Evolutionary conservation across 2,888 invertebrate genomes (phyloP), one percentile per base, ranked within the genome.

Genomic region (Hedychridium roseum): DNA sequence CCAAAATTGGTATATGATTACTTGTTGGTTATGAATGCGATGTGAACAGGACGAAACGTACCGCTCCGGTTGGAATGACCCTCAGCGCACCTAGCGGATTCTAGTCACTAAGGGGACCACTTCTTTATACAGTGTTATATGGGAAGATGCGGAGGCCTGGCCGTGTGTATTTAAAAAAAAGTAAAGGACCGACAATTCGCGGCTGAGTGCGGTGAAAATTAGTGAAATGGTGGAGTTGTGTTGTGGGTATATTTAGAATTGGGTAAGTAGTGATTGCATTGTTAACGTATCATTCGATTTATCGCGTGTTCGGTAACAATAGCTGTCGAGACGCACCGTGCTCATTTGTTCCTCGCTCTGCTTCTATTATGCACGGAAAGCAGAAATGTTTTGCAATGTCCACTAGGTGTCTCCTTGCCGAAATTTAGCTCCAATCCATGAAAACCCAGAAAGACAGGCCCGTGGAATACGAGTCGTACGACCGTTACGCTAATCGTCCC

Each of bases 181-280:
- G 60, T 55, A 50, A 54, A 55, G 60, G 50, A 60, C 57, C 32
- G 66, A 69, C 69, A 66, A 66, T 68, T 66, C 61, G 57, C 43
- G 64, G 43, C 39, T 36, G 46, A 50, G 57, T 58, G 64, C 64
- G 55, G 64, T 58, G 60, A 62, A 65, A 67, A 63, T 65, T 54
- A 58, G 71, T 66, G 69, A 68, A 60, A 68, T 72, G 73, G 67
- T 71, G 65, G 60, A 64, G 56, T 60, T 59, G 64, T 66, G 60
- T 64, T 51, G 60, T 42, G 64, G 60, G 54, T 66, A 65, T 62
- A 60, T 66, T 68, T 67, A 66, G 66, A 66, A 54, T 57, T 53
- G 68, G 63, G 73, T 72, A 65, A 72, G 72, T 66, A 57, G 27
- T 55, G 38, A n/a, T 43, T 49, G 38, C 7, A 16, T 46, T 43